These are phyloP conservation scores for Ameiurus melas DNA, from an alignment of 2,113 vertebrate species.

Conservation along the genomic window DNA sequence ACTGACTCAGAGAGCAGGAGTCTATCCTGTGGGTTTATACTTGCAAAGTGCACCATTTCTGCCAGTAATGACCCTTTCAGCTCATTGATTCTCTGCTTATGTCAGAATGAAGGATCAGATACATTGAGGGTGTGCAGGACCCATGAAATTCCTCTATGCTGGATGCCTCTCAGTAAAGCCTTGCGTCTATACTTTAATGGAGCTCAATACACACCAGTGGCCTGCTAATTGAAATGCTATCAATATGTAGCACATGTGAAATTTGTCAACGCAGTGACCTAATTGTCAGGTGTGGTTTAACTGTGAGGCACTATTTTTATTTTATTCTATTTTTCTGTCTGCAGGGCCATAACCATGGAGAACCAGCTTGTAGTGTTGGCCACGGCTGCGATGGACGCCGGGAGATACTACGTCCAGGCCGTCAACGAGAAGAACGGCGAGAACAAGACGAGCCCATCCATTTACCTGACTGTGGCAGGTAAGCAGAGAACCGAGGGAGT, in stretches of 20 bases:
- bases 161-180: slow-evolving; percentile 31
- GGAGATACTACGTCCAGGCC: slow-evolving; percentile 79
- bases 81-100: slow-evolving; percentile 54
- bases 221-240: slow-evolving; percentile 49
- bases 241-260: slow-evolving; percentile 31
- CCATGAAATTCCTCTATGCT: slow-evolving; percentile 47
- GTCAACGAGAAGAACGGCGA: slow-evolving; percentile 83
- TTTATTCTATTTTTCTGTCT: slow-evolving; percentile 24
- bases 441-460: slow-evolving; percentile 80
- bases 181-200: slow-evolving; percentile 42
- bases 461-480: slow-evolving; percentile 73
- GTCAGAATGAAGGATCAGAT: slow-evolving; percentile 54
- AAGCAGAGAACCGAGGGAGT: slow-evolving; percentile 59
- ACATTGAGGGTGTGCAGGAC: slow-evolving; percentile 42
- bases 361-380: slow-evolving; percentile 82
- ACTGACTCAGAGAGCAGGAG: slow-evolving; percentile 10
- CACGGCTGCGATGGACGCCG: slow-evolving; percentile 59
- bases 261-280: slow-evolving; percentile 47
- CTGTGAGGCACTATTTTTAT: slow-evolving; percentile 20
- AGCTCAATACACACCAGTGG: slow-evolving; percentile 38
- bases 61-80: slow-evolving; percentile 49
- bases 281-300: slow-evolving; percentile 45
- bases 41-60: slow-evolving; percentile 38
- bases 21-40: slow-evolving; percentile 36
- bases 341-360: slow-evolving; percentile 80